Evolutionary conservation across 1,140 invertebrate genomes (phyloP), one percentile per base, ranked within the genome.

Genomic region (Melanaphis sacchari): DNA sequence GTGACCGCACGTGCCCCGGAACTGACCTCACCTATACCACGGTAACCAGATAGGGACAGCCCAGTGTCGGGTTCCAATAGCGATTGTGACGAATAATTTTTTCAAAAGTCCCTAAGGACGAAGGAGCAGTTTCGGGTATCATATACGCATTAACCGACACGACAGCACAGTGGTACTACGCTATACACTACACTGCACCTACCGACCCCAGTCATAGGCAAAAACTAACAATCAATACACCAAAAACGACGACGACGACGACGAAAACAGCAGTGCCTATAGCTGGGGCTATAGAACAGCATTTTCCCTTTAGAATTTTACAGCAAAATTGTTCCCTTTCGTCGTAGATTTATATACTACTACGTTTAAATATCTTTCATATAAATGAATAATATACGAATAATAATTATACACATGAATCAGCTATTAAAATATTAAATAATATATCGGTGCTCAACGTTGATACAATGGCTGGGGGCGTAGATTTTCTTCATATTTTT

Each of bases 21-120:
- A 89, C 87, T 89, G 46, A 89, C 87, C 87, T 89, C n/a, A 89
- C 87, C 87, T 89, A n/a, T 81, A 89, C 87, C 87, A 18, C 46
- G 46, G 87, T 89, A 89, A 89, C 87, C 22, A 36, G 36, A 89
- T 89, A 89, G 85, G 43, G 85, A 24, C 41, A 8, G 87, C 18
- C 22, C 36, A 46, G 87, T 89, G 46, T 89, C 87, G 22, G 87
- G 46, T 89, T 89, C 46, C 26, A 18, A 38, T 2, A 21, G 43
- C 85, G 43, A 21, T 46, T 26, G 22, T 38, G 21, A 52, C n/a
- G 87, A 89, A n/a, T 52, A 36, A 54, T 89, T 89, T 89, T 52
- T 52, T 36, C 87, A 38, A 49, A 49, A 31, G 46, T 89, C 87
- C 87, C 46, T 4, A 21, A 52, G 87, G 87, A 89, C 41, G n/a